Conservation (phyloP, 1,140 invertebrate genomes). For the Hylaeus anthracinus region DNA sequence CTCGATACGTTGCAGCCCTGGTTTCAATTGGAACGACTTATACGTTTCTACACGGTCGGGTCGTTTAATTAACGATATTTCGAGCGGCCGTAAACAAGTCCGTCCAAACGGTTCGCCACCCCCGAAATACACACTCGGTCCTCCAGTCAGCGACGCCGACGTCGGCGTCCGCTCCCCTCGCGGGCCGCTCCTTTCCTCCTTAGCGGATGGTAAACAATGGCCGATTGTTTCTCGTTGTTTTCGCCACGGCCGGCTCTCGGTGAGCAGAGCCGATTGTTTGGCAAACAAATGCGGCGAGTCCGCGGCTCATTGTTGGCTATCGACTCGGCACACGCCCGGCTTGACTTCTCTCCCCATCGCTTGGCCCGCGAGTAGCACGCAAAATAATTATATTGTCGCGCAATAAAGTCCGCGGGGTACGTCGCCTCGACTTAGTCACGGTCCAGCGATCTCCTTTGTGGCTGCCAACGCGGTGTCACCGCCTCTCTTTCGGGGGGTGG, state of each 20-base stretch:
- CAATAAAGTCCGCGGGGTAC: conserved; percentile 67
- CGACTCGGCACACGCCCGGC: conserved; percentile 53
- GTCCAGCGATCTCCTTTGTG: conserved; percentile 53
- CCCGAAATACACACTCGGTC: conserved; percentile 31
- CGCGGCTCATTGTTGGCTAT: conserved; percentile 49
- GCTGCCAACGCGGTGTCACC: conserved; percentile 29
- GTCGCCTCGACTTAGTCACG: conserved; percentile 66
- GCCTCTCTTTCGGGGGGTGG: conserved; percentile 11
- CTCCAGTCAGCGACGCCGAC: conserved; percentile 8
- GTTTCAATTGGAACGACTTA: too few relatives aligned
- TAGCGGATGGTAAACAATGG: conserved; percentile 30
- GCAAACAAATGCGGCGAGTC: conserved; percentile 58
- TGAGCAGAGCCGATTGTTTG: conserved; percentile 60
- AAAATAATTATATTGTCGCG: conserved; percentile 77
- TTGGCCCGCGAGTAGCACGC: conserved; percentile 30
- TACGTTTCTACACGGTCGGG: not conserved
- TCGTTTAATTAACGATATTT: conserved; percentile 48
- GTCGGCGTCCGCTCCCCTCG: not conserved
- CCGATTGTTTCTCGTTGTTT: conserved; percentile 60
- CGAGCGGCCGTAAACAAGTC: conserved; percentile 36
- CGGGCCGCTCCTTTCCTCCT: conserved; percentile 21
- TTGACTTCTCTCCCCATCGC: conserved; percentile 36
- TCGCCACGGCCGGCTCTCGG: conserved; percentile 23
- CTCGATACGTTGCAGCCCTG: too few relatives aligned
- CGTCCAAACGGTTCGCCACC: conserved; percentile 1